These are phyloP conservation scores for Pangasianodon hypophthalmus DNA, from an alignment of 2,113 vertebrate species.

Conservation along the genomic window DNA sequence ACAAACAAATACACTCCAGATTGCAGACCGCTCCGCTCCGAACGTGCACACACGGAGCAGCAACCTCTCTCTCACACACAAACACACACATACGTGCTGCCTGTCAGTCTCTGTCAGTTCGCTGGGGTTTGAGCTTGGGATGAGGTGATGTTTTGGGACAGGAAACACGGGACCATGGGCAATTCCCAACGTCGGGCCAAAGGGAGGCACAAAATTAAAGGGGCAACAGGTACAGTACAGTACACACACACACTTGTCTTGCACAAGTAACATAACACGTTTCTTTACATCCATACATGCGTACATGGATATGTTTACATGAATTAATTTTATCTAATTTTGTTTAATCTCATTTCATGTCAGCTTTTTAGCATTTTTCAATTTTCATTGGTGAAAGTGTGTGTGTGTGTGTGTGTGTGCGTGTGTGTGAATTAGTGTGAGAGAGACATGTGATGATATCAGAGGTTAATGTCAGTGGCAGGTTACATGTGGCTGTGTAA, in stretches of 20 bases:
- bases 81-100: conserved; percentile 32
- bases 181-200: conserved; percentile 78
- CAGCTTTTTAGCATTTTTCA: not conserved
- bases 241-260: conserved; percentile 19
- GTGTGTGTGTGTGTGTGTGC: not conserved
- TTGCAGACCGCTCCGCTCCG: conserved; percentile 31
- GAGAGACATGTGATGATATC: conserved; percentile 17
- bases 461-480: not conserved
- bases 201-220: conserved; percentile 77
- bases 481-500: not conserved
- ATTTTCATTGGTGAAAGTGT: not conserved
- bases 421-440: not conserved
- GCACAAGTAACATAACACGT: not conserved
- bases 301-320: not conserved
- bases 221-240: conserved; percentile 71
- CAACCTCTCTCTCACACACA: conserved; percentile 31
- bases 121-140: conserved; percentile 63
- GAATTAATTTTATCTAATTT: not conserved
- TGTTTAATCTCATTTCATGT: not conserved
- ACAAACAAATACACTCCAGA: conserved; percentile 50
- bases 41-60: conserved; percentile 39
- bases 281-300: not conserved
- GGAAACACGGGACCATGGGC: conserved; percentile 74
- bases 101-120: conserved; percentile 61
- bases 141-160: conserved; percentile 81